A percentile compares a stretch with the other conserved stretches of the same genome.
phyloP scores from a whole-genome alignment of 2,113 vertebrate species.

The Leptobrachium ailaonicum region DNA sequence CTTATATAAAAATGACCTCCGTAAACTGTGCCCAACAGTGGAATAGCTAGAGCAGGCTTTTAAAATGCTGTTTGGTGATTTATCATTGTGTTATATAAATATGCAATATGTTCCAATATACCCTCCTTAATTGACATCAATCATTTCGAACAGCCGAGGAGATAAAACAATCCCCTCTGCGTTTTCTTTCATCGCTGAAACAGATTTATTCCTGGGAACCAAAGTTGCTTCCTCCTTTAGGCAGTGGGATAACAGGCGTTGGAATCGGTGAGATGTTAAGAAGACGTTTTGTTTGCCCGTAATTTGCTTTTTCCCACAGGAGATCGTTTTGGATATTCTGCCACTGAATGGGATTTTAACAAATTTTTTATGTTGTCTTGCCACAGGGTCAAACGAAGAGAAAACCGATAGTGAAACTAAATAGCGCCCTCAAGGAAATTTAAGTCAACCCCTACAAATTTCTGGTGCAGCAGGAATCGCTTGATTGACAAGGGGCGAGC shows the following conservation, averaged over 20 bases:
- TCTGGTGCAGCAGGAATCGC: conserved; percentile 33
- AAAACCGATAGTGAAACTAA: conserved; percentile 47
- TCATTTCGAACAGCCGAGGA: conserved; percentile 44
- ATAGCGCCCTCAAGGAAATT: conserved; percentile 45
- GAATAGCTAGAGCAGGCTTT: too few relatives aligned
- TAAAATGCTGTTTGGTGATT: too few relatives aligned
- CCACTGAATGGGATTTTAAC: conserved; percentile 39
- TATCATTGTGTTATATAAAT: too few relatives aligned
- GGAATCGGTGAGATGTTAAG: neutral
- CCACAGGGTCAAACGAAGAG: conserved; percentile 35
- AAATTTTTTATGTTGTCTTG: neutral
- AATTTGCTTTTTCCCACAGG: conserved; percentile 29
- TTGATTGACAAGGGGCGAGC: conserved; percentile 44
- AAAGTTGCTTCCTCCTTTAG: neutral
- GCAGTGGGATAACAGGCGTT: neutral
- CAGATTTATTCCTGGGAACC: neutral
- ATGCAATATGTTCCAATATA: too few relatives aligned
- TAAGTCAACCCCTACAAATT: conserved; percentile 43
- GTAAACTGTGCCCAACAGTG: too few relatives aligned
- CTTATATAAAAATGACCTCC: too few relatives aligned
- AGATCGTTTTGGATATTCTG: conserved; percentile 14
- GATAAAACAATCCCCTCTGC: conserved; percentile 15
- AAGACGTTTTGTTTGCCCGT: conserved; percentile 25
- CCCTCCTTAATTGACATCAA: too few relatives aligned
- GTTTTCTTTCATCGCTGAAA: neutral